Conservation (phyloP, 1,140 invertebrate species). For the Luehdorfia chinensis region DNA sequence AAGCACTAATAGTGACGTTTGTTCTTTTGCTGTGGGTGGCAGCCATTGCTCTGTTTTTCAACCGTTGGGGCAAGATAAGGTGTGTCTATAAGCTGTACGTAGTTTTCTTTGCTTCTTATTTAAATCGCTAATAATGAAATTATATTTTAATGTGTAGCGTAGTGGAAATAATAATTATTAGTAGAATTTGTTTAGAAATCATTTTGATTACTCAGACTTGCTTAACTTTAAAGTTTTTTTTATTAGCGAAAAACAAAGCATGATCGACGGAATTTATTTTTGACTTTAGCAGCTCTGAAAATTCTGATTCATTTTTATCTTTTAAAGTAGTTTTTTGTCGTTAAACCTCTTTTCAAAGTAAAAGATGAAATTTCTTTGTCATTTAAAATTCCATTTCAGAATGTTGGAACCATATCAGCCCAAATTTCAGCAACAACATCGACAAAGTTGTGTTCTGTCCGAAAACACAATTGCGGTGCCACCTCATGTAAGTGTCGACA, state of each 20-base stretch:
- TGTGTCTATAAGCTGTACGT: conserved; percentile 74
- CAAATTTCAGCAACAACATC: conserved; percentile 85
- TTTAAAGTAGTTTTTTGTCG: no score
- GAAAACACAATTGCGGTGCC: conserved; percentile 65
- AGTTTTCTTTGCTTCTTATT: conserved; percentile 43
- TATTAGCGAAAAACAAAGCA: no score
- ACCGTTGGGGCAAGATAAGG: conserved; percentile 91
- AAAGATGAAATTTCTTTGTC: no score
- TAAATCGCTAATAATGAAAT: conserved; percentile 17
- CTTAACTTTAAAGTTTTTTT: no score
- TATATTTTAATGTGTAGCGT: no score
- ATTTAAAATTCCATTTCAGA: conserved; percentile 32
- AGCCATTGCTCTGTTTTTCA: conserved; percentile 88
- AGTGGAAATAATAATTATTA: no score
- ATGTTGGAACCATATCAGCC: conserved; percentile 91
- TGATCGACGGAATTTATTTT: no score
- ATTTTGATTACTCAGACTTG: no score
- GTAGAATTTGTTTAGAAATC: no score
- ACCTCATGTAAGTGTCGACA: conserved; percentile 61
- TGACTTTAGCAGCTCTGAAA: no score
- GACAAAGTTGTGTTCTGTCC: conserved; percentile 83
- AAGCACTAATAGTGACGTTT: conserved; percentile 85
- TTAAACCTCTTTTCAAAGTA: no score
- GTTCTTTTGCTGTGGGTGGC: conserved; percentile 87
- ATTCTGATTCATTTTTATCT: no score